phyloP scores from a whole-genome alignment of 2,888 invertebrate genomes.

The Chrysodeixis includens region DNA sequence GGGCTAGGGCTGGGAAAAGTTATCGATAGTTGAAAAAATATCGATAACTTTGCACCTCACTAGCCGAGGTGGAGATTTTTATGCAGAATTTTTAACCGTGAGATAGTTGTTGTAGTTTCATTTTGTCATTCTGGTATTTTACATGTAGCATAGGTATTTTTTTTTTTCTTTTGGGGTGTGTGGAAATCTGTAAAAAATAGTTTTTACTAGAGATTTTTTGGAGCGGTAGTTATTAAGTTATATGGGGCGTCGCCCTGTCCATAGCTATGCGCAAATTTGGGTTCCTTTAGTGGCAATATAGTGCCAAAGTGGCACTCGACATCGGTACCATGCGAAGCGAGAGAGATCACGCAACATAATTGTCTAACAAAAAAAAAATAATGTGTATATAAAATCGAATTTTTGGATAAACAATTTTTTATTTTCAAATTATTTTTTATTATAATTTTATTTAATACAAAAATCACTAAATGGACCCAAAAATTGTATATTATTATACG shows the following conservation, averaged over 20 bases:
- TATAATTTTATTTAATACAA: slow-evolving; percentile 14
- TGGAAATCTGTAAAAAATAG: slow-evolving; percentile 87
- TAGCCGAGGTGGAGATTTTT: slow-evolving; percentile 61
- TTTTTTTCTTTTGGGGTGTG: slow-evolving; percentile 83
- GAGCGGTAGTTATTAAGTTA: slow-evolving; percentile 77
- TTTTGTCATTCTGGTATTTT: slow-evolving; percentile 75
- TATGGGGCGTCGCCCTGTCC: slow-evolving; percentile 74
- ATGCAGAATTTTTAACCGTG: slow-evolving; percentile 76
- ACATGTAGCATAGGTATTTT: slow-evolving; percentile 70
- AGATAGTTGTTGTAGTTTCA: slow-evolving; percentile 68
- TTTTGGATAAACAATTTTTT: slow-evolving; percentile 58
- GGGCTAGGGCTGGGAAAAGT: slow-evolving; percentile 36
- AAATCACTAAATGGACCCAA: slow-evolving; percentile 77
- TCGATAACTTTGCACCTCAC: slow-evolving; percentile 60
- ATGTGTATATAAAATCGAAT: slow-evolving; percentile 80
- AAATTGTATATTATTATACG: slow-evolving; percentile 78
- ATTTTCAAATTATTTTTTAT: slow-evolving; percentile 23
- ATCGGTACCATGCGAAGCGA: slow-evolving; percentile 69
- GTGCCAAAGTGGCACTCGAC: slow-evolving; percentile 53
- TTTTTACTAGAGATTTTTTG: slow-evolving; percentile 81
- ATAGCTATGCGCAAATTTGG: slow-evolving; percentile 77
- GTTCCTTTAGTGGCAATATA: slow-evolving; percentile 76
- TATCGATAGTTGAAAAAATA: slow-evolving; percentile 41
- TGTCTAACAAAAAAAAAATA: slow-evolving; percentile 52
- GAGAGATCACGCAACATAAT: slow-evolving; percentile 51